Conservation (phyloP, 2,888 invertebrate species). For the Xestobium rufovillosum region DNA sequence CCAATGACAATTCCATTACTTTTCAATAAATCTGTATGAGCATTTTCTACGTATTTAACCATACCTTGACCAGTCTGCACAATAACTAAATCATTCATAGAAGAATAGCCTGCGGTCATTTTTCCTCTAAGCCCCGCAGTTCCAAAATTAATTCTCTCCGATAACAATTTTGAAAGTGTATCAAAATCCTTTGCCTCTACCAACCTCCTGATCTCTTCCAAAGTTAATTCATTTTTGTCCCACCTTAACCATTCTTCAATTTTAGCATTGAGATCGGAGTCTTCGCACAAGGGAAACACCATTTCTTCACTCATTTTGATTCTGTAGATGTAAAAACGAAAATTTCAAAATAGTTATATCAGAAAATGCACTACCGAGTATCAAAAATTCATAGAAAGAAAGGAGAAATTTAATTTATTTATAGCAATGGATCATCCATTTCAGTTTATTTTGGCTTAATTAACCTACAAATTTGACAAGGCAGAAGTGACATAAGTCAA, state of each 20-base stretch:
- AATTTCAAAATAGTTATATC: too few species aligned
- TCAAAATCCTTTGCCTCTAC: conserved; percentile 50
- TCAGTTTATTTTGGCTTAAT: too few species aligned
- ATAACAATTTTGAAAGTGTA: conserved; percentile 56
- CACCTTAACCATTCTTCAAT: conserved; percentile 66
- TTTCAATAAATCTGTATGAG: conserved; percentile 50
- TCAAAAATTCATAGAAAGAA: too few species aligned
- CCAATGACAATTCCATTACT: conserved; percentile 78
- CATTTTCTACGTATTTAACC: conserved; percentile 61
- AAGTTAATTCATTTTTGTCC: conserved; percentile 66
- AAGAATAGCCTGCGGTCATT: conserved; percentile 89
- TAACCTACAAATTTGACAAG: too few species aligned
- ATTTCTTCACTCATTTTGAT: too few species aligned
- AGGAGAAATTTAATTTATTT: too few species aligned
- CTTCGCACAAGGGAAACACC: too few species aligned
- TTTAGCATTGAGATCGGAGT: conserved; percentile 53
- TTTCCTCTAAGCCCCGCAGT: conserved; percentile 87
- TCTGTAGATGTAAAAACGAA: too few species aligned
- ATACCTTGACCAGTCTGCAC: conserved; percentile 93
- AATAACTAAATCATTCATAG: conserved; percentile 94
- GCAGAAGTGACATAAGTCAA: too few species aligned
- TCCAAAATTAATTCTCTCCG: conserved; percentile 73
- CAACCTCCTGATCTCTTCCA: conserved; percentile 54
- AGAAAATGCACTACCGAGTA: too few species aligned
- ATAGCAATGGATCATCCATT: too few species aligned